phyloP scores from a whole-genome alignment of 2,888 invertebrate genomes.

The Antheraea assamensis region DNA sequence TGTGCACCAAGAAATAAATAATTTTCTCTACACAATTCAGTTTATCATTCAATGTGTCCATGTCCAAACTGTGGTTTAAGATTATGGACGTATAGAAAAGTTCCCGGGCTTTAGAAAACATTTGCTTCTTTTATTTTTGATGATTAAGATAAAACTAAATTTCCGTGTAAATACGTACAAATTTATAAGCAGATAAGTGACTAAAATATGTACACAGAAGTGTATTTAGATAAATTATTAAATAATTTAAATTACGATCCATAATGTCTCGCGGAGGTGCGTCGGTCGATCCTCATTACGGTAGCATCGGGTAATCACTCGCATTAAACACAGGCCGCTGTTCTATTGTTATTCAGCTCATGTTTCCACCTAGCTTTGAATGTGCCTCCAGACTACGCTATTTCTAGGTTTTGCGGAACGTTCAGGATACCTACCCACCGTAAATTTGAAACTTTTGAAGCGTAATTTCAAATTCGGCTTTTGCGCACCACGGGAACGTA shows the following conservation, averaged over 20 bases:
- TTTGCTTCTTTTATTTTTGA: too few relatives aligned
- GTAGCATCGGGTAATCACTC: conserved; percentile 22
- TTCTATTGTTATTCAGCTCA: conserved; percentile 18
- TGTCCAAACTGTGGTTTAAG: too few relatives aligned
- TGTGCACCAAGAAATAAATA: too few relatives aligned
- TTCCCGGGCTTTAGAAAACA: too few relatives aligned
- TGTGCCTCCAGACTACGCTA: not conserved
- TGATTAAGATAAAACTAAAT: too few relatives aligned
- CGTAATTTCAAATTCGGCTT: not conserved
- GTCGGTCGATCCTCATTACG: conserved; percentile 22
- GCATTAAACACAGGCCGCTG: conserved; percentile 20
- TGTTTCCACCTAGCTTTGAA: not conserved
- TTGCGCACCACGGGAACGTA: not conserved
- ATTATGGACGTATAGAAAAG: too few relatives aligned
- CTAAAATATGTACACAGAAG: too few relatives aligned
- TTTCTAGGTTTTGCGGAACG: not conserved
- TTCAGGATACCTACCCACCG: not conserved
- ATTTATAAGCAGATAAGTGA: too few relatives aligned
- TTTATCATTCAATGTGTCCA: too few relatives aligned
- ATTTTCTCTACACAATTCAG: too few relatives aligned
- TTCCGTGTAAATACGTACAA: too few relatives aligned
- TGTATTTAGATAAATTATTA: not conserved
- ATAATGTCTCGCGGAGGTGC: conserved; percentile 5
- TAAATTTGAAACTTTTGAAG: not conserved
- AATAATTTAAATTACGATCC: not conserved